Conservation (phyloP, 2,797 vertebrate species). For the Notamacropus eugenii region DNA sequence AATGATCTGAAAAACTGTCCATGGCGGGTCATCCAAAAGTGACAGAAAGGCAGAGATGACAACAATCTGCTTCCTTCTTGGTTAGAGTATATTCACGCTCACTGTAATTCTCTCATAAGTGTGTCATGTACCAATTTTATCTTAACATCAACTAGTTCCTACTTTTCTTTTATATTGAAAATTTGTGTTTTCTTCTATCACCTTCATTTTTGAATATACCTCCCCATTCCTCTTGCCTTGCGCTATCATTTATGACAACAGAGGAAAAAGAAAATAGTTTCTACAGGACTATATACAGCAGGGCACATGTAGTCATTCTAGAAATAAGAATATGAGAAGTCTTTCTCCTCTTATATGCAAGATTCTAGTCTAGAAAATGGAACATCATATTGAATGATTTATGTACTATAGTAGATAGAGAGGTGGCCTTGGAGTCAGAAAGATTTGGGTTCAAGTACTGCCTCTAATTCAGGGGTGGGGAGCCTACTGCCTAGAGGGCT, state of each 20-base stretch:
- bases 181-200: background rate
- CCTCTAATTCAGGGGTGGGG: background rate
- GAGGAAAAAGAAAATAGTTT: background rate
- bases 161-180: constrained; percentile 6
- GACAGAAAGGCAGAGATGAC: constrained; percentile 23
- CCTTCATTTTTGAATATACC: background rate
- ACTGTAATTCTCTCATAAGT: background rate
- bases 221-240: background rate
- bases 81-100: constrained; percentile 24
- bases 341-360: constrained; percentile 8
- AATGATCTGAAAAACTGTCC: constrained; percentile 38
- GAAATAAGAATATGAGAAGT: background rate
- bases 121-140: background rate
- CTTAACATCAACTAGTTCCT: background rate
- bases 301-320: constrained; percentile 12
- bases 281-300: constrained; percentile 9
- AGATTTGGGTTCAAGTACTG: background rate
- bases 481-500: too few species aligned
- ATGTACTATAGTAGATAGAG: too few species aligned
- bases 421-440: too few species aligned
- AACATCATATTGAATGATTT: too few species aligned
- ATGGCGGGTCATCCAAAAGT: constrained; percentile 1
- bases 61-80: constrained; percentile 27
- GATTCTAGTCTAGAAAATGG: too few species aligned
- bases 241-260: background rate